These are phyloP conservation scores for Entosphenus tridentatus DNA, from an alignment of 2,113 vertebrate genomes.

Conservation along the genomic window DNA sequence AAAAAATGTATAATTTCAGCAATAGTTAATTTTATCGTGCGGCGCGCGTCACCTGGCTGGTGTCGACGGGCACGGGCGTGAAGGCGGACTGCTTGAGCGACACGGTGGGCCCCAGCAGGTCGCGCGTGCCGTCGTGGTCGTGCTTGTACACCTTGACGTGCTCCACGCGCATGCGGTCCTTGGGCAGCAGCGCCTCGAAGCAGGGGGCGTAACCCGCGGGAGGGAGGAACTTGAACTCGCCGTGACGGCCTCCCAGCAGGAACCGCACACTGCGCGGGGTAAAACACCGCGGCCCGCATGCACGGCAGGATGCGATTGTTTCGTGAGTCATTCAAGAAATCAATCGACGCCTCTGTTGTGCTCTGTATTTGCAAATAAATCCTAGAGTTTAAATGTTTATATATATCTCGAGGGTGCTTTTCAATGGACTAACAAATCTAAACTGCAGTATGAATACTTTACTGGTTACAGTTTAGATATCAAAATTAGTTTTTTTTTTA, in stretches of 20 bases:
- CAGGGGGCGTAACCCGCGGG: constrained; percentile 73
- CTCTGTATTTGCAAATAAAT: no score
- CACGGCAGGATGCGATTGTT: no score
- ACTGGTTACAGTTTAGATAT: no score
- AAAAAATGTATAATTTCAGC: constrained; percentile 1
- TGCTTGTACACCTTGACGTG: constrained; percentile 48
- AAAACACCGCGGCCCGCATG: no score
- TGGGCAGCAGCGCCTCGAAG: constrained; percentile 63
- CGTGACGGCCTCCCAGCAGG: constrained; percentile 43
- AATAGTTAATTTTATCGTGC: neutral
- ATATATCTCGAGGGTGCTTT: no score
- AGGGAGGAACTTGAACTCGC: constrained; percentile 89
- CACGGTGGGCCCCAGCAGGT: constrained; percentile 52
- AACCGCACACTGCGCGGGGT: neutral
- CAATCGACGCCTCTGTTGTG: no score
- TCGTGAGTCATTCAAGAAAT: no score
- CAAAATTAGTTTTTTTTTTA: no score
- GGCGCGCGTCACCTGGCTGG: constrained; percentile 38
- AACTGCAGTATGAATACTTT: no score
- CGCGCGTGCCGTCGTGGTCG: constrained; percentile 37
- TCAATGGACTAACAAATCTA: no score
- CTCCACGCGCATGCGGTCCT: constrained; percentile 71
- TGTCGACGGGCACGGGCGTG: constrained; percentile 68
- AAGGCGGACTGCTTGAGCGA: constrained; percentile 71
- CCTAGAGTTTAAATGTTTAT: no score